These are phyloP conservation scores for Pachyramphus minor DNA, from an alignment of 2,113 vertebrate genomes.

Conservation along the genomic window DNA sequence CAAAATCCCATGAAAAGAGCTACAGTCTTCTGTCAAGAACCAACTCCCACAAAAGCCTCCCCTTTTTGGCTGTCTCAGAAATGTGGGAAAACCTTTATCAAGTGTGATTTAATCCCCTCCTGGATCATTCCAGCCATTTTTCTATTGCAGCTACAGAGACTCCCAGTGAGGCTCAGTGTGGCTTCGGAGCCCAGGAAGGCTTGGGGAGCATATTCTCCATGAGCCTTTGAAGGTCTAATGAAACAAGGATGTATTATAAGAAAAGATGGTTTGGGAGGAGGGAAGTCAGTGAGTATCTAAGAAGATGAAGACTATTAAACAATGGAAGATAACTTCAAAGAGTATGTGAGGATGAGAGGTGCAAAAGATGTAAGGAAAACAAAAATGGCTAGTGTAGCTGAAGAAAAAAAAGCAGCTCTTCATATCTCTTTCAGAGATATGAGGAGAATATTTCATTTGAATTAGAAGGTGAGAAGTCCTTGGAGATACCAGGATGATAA, in stretches of 20 bases:
- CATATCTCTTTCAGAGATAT: not conserved
- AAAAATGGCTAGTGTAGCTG: not conserved
- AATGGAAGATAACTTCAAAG: not conserved
- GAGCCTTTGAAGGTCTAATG: not conserved
- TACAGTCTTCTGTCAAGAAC: not conserved
- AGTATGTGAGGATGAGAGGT: not conserved
- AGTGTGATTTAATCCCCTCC: not conserved
- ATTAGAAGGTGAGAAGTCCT: not conserved
- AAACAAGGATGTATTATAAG: not conserved
- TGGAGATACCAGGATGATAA: not conserved
- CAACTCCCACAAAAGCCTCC: not conserved
- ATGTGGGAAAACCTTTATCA: not conserved
- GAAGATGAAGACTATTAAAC: not conserved
- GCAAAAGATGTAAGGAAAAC: not conserved
- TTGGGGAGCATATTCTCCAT: not conserved
- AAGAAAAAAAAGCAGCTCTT: not conserved
- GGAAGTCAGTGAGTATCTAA: not conserved
- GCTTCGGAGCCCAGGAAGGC: not conserved
- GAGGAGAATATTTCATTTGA: not conserved
- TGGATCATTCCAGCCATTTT: not conserved
- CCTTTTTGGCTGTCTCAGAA: not conserved
- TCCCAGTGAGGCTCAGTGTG: fast-evolving
- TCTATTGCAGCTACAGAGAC: not conserved
- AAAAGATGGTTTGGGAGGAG: not conserved
- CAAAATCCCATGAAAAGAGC: not conserved